Conservation (phyloP, 1,140 invertebrate species). For the Trichonephila inaurata region DNA sequence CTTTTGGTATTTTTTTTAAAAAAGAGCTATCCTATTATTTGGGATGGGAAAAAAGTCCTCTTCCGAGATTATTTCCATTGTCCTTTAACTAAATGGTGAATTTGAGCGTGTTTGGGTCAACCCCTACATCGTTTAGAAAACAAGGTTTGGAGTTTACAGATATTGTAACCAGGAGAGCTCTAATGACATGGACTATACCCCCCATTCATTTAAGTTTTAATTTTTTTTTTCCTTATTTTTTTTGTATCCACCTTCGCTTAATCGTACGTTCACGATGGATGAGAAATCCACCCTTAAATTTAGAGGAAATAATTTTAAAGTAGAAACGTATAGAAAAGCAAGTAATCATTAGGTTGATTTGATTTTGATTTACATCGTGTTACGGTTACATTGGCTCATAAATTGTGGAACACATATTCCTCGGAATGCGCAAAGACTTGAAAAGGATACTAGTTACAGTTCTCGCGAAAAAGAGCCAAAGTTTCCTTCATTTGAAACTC, state of each 20-base stretch:
- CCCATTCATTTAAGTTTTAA: not conserved
- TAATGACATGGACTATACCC: not conserved
- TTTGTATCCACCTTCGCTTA: not conserved
- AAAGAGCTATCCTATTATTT: conserved; percentile 10
- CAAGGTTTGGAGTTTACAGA: not conserved
- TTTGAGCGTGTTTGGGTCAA: not conserved
- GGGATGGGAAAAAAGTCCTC: not conserved
- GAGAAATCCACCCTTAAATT: not conserved
- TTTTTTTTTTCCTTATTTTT: not conserved
- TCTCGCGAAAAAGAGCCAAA: too few relatives aligned
- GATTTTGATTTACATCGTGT: too few relatives aligned
- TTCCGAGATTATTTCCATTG: conserved; percentile 7
- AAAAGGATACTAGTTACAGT: too few relatives aligned
- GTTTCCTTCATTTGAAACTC: too few relatives aligned
- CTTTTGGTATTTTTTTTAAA: not conserved
- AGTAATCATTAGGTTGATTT: too few relatives aligned
- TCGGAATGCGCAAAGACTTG: too few relatives aligned
- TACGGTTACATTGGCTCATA: not conserved
- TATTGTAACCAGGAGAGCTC: not conserved
- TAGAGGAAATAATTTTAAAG: not conserved
- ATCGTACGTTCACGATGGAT: not conserved
- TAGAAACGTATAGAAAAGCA: too few relatives aligned
- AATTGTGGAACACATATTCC: too few relatives aligned
- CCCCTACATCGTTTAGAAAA: conserved; percentile 40
- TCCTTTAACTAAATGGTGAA: not conserved